Base-by-base conservation (phyloP, 2,888 invertebrate species). In the Macaria notata region DNA sequence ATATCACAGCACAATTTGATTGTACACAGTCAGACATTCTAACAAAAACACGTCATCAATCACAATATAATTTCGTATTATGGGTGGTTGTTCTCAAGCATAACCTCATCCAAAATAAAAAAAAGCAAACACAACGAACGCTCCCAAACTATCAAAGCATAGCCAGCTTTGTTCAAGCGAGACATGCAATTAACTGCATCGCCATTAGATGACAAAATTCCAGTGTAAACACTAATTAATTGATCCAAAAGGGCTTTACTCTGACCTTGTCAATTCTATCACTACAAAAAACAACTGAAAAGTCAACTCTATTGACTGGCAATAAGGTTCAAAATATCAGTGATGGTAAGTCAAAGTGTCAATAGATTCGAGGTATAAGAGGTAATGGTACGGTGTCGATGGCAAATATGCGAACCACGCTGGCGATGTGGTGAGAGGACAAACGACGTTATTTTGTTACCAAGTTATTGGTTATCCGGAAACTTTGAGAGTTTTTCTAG, bases 141-240 rank as follows among this genome's bases (percentile, higher is more conserved):
- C 33, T 36, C 4, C 33, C 33, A n/a, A 41, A 5, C 46, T 7
- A 52, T 39, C 47, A 59, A 54, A 59, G 44, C 54, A 48, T 50
- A 31, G 44, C 43, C 8, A 39, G 30, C 49, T 54, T 59, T 59
- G 41, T 58, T 31, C 45, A 49, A 56, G 62, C 50, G 39, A 55
- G 43, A 64, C 55, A 61, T 64, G 60, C 60, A 66, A 66, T 66
- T 68, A 68, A 65, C 62, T 62, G 63, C 62, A 62, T 61, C 54
- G 65, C 47, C 52, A 46, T 60, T 59, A 62, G 52, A 65, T 68
- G 61, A 65, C 68, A 61, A 68, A 68, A 68, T 68, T 68, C 68
- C 66, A 53, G 46, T 45, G 62, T 50, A 57, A 52, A 60, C 64
- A 63, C 66, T 66, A 66, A 64, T 66, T 66, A 66, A 62, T 66